Percentiles rank a stretch among this genome's conserved stretches.
Evolutionary conservation across 2,113 vertebrate species (phyloP).

Genomic region (Carassius auratus): DNA sequence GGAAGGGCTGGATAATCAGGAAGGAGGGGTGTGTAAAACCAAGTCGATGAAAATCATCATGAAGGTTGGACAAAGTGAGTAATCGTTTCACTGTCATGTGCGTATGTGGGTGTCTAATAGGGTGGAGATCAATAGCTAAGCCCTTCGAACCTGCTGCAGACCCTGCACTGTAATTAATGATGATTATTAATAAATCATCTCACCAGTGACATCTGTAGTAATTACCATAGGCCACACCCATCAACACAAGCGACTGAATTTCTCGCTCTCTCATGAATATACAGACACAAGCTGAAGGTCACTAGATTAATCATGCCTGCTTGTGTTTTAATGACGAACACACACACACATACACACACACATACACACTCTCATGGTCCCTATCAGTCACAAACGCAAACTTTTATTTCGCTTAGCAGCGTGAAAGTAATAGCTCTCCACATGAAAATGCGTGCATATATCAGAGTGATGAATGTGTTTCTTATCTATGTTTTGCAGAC

Average conservation of each 20-base stretch:
- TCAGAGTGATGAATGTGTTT: conserved; percentile 31
- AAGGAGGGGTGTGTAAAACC: conserved; percentile 97
- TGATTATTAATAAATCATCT: conserved; percentile 57
- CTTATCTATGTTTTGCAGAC: conserved; percentile 77
- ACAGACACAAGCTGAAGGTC: conserved; percentile 57
- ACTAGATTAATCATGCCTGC: conserved; percentile 51
- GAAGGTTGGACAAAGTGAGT: conserved; percentile 99
- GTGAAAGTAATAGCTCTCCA: conserved; percentile 38
- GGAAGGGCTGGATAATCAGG: conserved; percentile 98
- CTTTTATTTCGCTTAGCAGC: conserved; percentile 33
- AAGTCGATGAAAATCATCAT: conserved; percentile 99
- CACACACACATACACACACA: not conserved
- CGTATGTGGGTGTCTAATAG: not conserved
- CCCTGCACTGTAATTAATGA: conserved; percentile 55
- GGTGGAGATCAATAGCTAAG: conserved; percentile 11
- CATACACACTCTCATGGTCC: not conserved
- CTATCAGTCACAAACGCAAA: not conserved
- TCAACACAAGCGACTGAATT: conserved; percentile 4
- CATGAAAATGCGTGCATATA: conserved; percentile 16
- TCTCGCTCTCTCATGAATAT: conserved; percentile 9
- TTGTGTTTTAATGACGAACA: conserved; percentile 41
- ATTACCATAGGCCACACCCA: conserved; percentile 50
- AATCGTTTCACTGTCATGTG: conserved; percentile 41
- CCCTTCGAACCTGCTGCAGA: conserved; percentile 22
- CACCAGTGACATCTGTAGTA: conserved; percentile 13